Evolutionary conservation across 1,140 invertebrate species (phyloP).

Genomic region (Musca vetustissima): DNA sequence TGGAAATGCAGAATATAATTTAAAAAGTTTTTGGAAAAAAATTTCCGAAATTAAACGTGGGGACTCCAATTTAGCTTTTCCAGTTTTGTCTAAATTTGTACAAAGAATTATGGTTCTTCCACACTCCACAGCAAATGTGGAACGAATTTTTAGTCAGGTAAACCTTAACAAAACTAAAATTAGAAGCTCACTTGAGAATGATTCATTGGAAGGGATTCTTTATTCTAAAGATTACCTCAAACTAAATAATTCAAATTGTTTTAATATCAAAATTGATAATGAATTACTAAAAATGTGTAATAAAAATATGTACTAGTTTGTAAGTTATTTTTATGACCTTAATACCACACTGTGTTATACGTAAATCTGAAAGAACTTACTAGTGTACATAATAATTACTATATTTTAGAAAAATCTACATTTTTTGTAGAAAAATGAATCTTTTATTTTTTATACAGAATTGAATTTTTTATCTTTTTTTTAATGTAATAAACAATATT

Average conservation of each 20-base stretch:
- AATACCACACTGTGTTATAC: too few species aligned
- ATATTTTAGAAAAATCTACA: too few species aligned
- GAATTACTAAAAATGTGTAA: background rate
- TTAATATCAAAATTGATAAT: background rate
- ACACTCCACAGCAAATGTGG: background rate
- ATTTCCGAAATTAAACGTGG: background rate
- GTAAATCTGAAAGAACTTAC: too few species aligned
- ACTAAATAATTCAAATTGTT: background rate
- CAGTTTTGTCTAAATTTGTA: background rate
- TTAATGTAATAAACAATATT: too few species aligned
- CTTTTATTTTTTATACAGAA: too few species aligned
- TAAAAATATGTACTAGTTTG: too few species aligned
- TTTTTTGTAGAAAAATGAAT: too few species aligned
- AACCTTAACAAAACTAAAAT: background rate
- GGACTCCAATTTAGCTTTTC: background rate
- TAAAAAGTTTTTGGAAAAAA: background rate
- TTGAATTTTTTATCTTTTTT: too few species aligned
- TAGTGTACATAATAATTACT: too few species aligned
- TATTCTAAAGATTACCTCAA: background rate
- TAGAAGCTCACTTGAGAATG: background rate
- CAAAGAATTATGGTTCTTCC: background rate
- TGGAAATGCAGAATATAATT: background rate
- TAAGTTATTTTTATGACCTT: too few species aligned
- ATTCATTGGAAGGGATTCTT: background rate
- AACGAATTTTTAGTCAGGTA: slow-evolving; percentile 2